Evolutionary conservation across 1,140 invertebrate genomes (phyloP).

Genomic region (Frieseomelitta varia): DNA sequence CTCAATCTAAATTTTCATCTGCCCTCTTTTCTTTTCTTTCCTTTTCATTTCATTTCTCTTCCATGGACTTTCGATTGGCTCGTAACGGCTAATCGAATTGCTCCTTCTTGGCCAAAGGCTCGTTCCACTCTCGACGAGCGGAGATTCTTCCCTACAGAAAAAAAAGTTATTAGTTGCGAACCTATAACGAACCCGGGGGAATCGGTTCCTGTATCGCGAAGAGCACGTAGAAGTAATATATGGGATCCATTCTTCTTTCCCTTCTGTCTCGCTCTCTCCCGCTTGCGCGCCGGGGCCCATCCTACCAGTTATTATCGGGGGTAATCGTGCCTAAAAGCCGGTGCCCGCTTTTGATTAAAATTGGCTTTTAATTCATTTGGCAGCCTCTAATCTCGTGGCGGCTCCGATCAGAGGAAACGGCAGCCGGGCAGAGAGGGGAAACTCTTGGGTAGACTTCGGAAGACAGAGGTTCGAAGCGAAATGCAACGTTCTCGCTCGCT

Average conservation of each 20-base stretch:
- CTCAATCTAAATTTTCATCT: too few relatives aligned
- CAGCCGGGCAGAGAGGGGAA: constrained; percentile 31
- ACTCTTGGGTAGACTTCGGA: constrained; percentile 40
- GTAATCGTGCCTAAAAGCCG: constrained; percentile 81
- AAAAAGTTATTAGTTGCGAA: constrained; percentile 66
- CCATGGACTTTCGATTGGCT: not conserved
- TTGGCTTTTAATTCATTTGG: constrained; percentile 82
- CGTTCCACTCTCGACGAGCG: not conserved
- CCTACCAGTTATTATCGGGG: constrained; percentile 79
- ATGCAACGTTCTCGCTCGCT: constrained; percentile 57
- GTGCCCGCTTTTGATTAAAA: constrained; percentile 81
- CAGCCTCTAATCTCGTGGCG: constrained; percentile 79
- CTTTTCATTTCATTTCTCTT: not conserved
- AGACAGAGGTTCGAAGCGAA: constrained; percentile 61
- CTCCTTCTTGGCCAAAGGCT: too few relatives aligned
- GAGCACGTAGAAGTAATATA: constrained; percentile 75
- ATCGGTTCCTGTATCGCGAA: constrained; percentile 69
- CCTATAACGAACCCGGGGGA: constrained; percentile 56
- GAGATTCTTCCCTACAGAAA: constrained; percentile 4
- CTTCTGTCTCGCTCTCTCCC: constrained; percentile 64
- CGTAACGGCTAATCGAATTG: not conserved
- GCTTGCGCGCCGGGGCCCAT: constrained; percentile 56
- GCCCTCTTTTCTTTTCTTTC: fast-evolving
- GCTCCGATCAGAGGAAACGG: constrained; percentile 66
- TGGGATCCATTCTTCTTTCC: constrained; percentile 72